These are phyloP conservation scores for Seira ritae DNA, from an alignment of 2,888 invertebrate species.

Conservation along the genomic window DNA sequence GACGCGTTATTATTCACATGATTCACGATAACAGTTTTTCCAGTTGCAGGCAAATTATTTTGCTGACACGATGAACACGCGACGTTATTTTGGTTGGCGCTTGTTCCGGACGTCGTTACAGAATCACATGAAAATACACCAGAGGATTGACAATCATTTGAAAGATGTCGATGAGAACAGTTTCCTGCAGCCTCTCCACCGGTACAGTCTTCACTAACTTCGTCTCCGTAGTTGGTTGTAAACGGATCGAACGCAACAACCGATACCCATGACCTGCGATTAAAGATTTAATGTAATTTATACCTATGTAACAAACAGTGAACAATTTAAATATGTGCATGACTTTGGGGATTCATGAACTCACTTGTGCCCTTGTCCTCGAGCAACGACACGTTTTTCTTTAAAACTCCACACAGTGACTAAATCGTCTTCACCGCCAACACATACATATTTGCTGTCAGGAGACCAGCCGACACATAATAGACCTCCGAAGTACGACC, in stretches of 20 bases:
- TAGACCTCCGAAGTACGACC: slow-evolving; percentile 98
- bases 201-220: slow-evolving; percentile 77
- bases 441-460: slow-evolving; percentile 95
- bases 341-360: not conserved
- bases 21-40: slow-evolving; percentile 64
- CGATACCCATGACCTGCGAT: slow-evolving; percentile 88
- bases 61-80: slow-evolving; percentile 64
- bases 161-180: slow-evolving; percentile 62
- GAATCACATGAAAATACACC: slow-evolving; percentile 73
- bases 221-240: slow-evolving; percentile 83
- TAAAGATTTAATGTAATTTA: not conserved
- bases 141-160: slow-evolving; percentile 70
- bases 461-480: slow-evolving; percentile 99
- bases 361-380: slow-evolving; percentile 85
- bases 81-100: slow-evolving; percentile 53
- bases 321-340: not conserved
- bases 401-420: slow-evolving; percentile 97
- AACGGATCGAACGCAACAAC: slow-evolving; percentile 96
- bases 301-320: not conserved
- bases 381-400: slow-evolving; percentile 95
- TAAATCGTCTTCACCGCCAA: slow-evolving; percentile 98
- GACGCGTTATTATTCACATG: slow-evolving; percentile 66
- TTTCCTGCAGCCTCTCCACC: slow-evolving; percentile 74
- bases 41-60: slow-evolving; percentile 45
- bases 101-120: slow-evolving; percentile 60